These are phyloP conservation scores for Fistularia tabacaria DNA, from an alignment of 2,797 vertebrate genomes.

Conservation along the genomic window DNA sequence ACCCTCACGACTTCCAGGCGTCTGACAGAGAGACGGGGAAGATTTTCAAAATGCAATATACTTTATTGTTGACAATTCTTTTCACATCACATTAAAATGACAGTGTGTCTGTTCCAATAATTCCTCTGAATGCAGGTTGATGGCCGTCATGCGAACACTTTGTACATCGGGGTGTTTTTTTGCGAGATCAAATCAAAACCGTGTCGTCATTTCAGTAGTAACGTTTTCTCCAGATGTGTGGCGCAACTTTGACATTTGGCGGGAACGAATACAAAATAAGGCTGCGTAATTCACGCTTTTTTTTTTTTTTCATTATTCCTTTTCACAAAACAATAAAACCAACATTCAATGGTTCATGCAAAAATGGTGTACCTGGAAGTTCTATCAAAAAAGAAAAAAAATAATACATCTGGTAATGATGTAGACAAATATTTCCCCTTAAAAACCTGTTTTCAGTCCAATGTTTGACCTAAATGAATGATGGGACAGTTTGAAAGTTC, in stretches of 20 bases:
- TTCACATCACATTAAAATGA: slow-evolving; percentile 18
- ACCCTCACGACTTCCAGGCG: too few species aligned
- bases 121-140: too few species aligned
- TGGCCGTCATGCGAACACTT: too few species aligned
- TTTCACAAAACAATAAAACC: slow-evolving; percentile 6
- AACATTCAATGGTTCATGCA: slow-evolving; percentile 34
- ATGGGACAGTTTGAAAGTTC: too few species aligned
- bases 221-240: not conserved
- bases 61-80: slow-evolving; percentile 55
- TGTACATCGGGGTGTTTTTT: too few species aligned
- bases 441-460: slow-evolving; percentile 8
- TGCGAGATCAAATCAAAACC: too few species aligned
- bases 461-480: too few species aligned
- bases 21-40: too few species aligned
- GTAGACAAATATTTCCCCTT: slow-evolving; percentile 11
- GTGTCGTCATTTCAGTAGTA: slow-evolving; percentile 29
- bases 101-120: too few species aligned
- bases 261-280: slow-evolving; percentile 28
- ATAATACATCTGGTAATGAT: slow-evolving; percentile 2
- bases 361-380: slow-evolving; percentile 40
- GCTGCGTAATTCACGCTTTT: slow-evolving; percentile 31
- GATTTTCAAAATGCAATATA: not conserved
- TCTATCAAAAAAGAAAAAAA: slow-evolving; percentile 11
- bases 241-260: slow-evolving; percentile 4
- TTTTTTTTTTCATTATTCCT: slow-evolving; percentile 38